Percentiles rank a stretch among this genome's conserved stretches.
phyloP scores from a whole-genome alignment of 2,888 invertebrate species.

The Ernsta delagoae region DNA sequence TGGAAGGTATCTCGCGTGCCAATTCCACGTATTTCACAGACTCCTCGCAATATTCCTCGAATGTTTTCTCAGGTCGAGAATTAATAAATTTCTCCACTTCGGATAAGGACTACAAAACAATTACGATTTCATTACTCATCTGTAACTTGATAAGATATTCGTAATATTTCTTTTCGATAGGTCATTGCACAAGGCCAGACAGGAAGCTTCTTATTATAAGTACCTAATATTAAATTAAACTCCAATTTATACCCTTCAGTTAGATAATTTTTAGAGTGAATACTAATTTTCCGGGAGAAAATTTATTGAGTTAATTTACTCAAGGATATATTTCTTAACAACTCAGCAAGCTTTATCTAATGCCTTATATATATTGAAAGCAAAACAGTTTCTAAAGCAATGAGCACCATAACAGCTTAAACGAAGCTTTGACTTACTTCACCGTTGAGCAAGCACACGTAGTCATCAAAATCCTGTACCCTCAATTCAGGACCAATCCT shows the following conservation, averaged over 20 bases:
- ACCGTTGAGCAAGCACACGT: conserved; percentile 90
- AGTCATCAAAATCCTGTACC: conserved; percentile 92
- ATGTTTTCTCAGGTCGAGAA: conserved; percentile 84
- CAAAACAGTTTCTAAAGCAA: background rate
- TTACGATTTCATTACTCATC: conserved; percentile 23
- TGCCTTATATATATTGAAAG: too few species aligned
- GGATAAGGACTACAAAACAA: conserved; percentile 78
- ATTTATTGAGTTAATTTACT: too few species aligned
- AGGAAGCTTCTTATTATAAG: too few species aligned
- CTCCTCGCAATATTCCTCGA: conserved; percentile 86
- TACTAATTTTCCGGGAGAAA: too few species aligned
- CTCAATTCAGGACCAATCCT: conserved; percentile 89
- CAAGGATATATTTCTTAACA: too few species aligned
- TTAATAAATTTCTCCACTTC: conserved; percentile 88
- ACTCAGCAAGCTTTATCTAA: too few species aligned
- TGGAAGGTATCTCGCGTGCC: conserved; percentile 85
- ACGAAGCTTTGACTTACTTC: conserved; percentile 63
- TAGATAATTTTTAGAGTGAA: too few species aligned
- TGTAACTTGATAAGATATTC: background rate
- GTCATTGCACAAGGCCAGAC: too few species aligned
- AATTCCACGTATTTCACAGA: conserved; percentile 87
- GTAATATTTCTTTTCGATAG: background rate
- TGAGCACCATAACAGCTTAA: too few species aligned
- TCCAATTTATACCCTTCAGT: too few species aligned
- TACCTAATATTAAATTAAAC: too few species aligned